Evolutionary conservation across 2,797 vertebrate species (phyloP).

Genomic region (Erithacus rubecula): DNA sequence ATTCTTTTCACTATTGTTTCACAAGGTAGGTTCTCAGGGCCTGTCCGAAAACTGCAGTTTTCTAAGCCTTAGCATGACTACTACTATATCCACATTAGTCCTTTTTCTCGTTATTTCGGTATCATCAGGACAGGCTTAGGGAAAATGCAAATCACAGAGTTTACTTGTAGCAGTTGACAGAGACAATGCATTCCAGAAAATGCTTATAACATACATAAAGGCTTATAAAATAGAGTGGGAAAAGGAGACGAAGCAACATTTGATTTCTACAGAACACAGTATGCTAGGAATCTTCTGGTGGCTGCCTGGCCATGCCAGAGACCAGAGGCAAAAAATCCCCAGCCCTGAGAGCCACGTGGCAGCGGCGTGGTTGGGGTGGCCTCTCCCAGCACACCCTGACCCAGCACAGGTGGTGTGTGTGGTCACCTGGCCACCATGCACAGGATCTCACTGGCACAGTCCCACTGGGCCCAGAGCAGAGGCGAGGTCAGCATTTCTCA

Average conservation of each 20-base stretch:
- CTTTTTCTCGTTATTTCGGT: too few species aligned
- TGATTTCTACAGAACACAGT: background rate
- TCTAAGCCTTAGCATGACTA: too few species aligned
- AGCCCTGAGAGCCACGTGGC: background rate
- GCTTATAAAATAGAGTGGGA: background rate
- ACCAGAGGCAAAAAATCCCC: background rate
- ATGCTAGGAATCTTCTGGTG: background rate
- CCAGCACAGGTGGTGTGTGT: rapidly evolving
- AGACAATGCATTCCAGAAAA: background rate
- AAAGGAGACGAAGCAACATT: background rate
- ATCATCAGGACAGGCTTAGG: background rate
- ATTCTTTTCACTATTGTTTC: too few species aligned
- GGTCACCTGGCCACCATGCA: background rate
- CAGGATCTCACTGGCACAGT: background rate
- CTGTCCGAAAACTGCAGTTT: too few species aligned
- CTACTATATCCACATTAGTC: too few species aligned
- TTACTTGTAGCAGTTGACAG: background rate
- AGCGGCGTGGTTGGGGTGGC: rapidly evolving
- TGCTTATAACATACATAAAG: background rate
- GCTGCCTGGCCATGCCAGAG: background rate
- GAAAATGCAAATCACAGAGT: background rate
- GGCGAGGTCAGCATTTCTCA: background rate
- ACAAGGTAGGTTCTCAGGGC: too few species aligned
- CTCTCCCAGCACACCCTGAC: background rate
- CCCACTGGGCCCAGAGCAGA: rapidly evolving